Evolutionary conservation across 2,113 vertebrate species (phyloP).

Genomic region (Lipophrys pholis): DNA sequence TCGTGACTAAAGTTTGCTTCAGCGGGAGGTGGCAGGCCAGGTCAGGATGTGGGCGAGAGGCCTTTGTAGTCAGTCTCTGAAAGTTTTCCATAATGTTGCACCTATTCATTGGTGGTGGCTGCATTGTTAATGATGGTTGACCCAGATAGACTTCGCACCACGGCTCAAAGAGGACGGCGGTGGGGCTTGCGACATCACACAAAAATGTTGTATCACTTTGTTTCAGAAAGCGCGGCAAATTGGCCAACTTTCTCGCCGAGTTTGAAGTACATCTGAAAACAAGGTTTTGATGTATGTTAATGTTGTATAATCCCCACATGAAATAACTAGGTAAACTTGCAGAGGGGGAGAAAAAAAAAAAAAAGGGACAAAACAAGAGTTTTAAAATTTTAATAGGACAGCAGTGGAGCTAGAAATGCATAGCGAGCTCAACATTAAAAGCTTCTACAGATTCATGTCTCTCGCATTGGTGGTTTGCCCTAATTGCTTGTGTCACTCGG

Average conservation of each 20-base stretch:
- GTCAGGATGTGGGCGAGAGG: background rate
- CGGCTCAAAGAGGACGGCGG: constrained; percentile 35
- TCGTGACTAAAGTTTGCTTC: constrained; percentile 15
- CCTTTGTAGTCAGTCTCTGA: constrained; percentile 39
- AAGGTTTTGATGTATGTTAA: constrained; percentile 15
- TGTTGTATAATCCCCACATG: constrained; percentile 13
- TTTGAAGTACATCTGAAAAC: constrained; percentile 20
- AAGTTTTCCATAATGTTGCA: constrained; percentile 49
- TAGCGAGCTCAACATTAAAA: constrained; percentile 25
- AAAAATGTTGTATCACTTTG: constrained; percentile 8
- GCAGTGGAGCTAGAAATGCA: constrained; percentile 10
- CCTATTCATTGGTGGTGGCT: constrained; percentile 45
- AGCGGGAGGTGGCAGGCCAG: constrained; percentile 10
- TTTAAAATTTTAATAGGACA: constrained; percentile 24
- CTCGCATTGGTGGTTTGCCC: constrained; percentile 19
- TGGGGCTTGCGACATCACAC: constrained; percentile 29
- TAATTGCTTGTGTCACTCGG: constrained; percentile 59
- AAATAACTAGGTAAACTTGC: constrained; percentile 12
- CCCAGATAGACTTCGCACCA: too few species aligned
- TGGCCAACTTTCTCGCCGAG: constrained; percentile 34
- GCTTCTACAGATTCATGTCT: constrained; percentile 7
- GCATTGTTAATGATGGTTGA: constrained; percentile 42
- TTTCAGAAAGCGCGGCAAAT: constrained; percentile 50
- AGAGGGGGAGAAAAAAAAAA: constrained; percentile 21
- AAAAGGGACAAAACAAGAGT: constrained; percentile 20